Percentiles rank a stretch among this genome's conserved stretches.
Evolutionary conservation across 2,113 vertebrate species (phyloP).

Genomic region (Campylorhamphus procurvoides): DNA sequence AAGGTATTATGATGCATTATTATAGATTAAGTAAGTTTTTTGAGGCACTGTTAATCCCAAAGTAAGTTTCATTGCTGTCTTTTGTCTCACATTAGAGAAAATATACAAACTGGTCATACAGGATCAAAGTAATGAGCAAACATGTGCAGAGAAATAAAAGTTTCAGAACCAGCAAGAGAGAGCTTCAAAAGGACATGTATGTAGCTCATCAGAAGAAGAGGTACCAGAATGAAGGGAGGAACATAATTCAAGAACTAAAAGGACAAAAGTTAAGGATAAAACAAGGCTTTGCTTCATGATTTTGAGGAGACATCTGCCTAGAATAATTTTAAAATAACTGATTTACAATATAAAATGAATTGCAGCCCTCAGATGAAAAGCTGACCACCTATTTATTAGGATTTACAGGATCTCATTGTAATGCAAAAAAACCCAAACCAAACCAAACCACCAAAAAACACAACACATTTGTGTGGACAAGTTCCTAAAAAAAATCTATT

Average conservation of each 20-base stretch:
- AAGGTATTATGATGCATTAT: not conserved
- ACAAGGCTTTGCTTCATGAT: not conserved
- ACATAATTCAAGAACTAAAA: not conserved
- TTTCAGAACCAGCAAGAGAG: not conserved
- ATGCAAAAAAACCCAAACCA: not conserved
- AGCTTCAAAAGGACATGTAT: not conserved
- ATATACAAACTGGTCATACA: not conserved
- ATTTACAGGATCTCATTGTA: slow-evolving; percentile 11
- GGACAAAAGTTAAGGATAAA: not conserved
- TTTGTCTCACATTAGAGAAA: not conserved
- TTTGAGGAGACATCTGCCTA: not conserved
- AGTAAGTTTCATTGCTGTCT: not conserved
- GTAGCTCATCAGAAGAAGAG: not conserved
- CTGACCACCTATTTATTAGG: not conserved
- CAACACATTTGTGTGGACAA: slow-evolving; percentile 3
- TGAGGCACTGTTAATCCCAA: not conserved
- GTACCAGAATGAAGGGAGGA: not conserved
- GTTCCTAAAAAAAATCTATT: slow-evolving; percentile 4
- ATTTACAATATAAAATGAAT: slow-evolving; percentile 5
- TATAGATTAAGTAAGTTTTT: not conserved
- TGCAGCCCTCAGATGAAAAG: slow-evolving; percentile 35
- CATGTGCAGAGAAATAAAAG: not conserved
- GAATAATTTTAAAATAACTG: not conserved
- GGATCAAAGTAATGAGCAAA: not conserved
- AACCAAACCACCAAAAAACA: not conserved